These are phyloP conservation scores for Physeter macrocephalus DNA, from an alignment of 2,113 vertebrate species.

Conservation along the genomic window DNA sequence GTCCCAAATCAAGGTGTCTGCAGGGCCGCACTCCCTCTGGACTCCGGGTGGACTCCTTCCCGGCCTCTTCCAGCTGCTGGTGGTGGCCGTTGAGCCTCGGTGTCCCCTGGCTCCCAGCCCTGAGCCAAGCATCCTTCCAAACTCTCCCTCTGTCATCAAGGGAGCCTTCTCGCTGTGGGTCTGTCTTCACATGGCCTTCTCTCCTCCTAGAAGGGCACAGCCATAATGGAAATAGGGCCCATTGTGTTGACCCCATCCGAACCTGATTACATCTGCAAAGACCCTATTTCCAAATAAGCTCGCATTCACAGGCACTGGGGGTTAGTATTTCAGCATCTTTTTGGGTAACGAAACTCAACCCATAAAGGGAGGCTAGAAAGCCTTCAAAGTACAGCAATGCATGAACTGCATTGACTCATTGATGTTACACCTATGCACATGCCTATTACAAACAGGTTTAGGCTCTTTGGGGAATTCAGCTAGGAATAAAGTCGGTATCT, in stretches of 20 bases:
- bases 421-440: not conserved
- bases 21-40: rapidly evolving
- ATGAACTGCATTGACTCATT: rapidly evolving
- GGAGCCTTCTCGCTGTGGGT: not conserved
- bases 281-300: not conserved
- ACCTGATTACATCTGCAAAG: not conserved
- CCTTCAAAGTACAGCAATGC: not conserved
- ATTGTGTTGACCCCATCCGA: not conserved
- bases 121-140: not conserved
- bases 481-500: not conserved
- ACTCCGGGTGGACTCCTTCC: not conserved
- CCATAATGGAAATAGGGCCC: too few species aligned
- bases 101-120: not conserved
- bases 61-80: not conserved
- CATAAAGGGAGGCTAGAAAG: not conserved
- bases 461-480: not conserved
- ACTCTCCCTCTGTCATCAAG: not conserved
- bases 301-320: not conserved
- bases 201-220: not conserved
- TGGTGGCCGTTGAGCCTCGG: not conserved
- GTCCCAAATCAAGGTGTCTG: too few species aligned
- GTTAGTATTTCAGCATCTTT: not conserved
- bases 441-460: not conserved
- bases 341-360: not conserved
- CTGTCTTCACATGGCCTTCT: not conserved